Base-by-base conservation (phyloP, 2,113 vertebrate genomes). In the Cochlearius cochlearius region DNA sequence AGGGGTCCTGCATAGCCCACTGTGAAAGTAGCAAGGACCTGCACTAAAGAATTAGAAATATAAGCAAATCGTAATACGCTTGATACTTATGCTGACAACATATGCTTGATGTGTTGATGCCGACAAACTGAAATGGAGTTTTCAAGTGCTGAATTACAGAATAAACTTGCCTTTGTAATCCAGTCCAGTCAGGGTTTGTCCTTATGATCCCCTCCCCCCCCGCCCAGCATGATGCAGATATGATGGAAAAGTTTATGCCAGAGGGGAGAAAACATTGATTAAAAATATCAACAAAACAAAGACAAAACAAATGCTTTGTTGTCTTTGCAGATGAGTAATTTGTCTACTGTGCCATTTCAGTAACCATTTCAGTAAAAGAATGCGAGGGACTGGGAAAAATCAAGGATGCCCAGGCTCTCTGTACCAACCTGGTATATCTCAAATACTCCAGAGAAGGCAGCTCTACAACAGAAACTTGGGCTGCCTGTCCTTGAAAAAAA, bases 211-310 rank as follows among this genome's bases (percentile, higher is more conserved):
- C 6, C 2, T 3, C 4, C 8, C 1, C 45, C 6, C 25, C 2
- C 8, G 18, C 27, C 5, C 1, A 38, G 36, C 4, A 5, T 11
- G 3, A 53, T 38, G 18, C 1, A 0, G 7, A 34, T 55, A 52
- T 20, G 10, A 49, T 27, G 9, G 25, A 78, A 86, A 92, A 53
- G 19, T 58, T 92, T 62, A 30, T 73, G 10, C 17, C 32, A 69
- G 34, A 68, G 27, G 8, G 27, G 7, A 60, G 38, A 77, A 4
- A 81, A 53, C 9, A 39, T 2, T 84, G 11, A 89, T 39, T 66
- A 27, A 64, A 87, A 45, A 39, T 77, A 66, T 21, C 19, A 73
- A 45, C 59, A 80, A 21, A 5, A 36, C 1, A 27, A 77, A 10
- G 49, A 27, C 9, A 73, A 81, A 67, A 27, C 6, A 73, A 19